These are phyloP conservation scores for Aurelia sp. DNA, from an alignment of 30 jellyfish, hydroid and myxozoan species.

Conservation along the genomic window DNA sequence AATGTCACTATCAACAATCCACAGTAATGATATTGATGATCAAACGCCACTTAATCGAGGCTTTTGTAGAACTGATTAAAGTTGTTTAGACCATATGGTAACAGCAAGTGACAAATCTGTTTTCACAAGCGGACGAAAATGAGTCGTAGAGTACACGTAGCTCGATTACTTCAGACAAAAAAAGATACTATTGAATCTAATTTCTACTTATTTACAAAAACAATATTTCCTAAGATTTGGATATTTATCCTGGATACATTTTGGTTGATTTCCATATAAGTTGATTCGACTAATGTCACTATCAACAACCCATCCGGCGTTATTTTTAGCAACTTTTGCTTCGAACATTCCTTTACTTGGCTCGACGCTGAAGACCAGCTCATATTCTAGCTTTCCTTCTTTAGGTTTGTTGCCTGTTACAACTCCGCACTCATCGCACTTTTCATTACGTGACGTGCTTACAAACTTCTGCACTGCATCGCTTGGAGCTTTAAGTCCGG, in stretches of 20 bases:
- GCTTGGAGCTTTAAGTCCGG: slow-evolving; percentile 45
- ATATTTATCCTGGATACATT: slow-evolving; percentile 53
- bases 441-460: slow-evolving; percentile 12
- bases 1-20: slow-evolving; percentile 23
- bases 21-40: no score
- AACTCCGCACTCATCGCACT: slow-evolving; percentile 78
- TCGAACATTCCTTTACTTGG: slow-evolving; percentile 85
- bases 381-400: slow-evolving; percentile 19
- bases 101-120: no score
- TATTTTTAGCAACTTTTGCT: slow-evolving; percentile 36
- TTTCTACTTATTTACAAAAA: slow-evolving; percentile 39
- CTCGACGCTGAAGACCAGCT: slow-evolving; percentile 73
- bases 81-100: no score
- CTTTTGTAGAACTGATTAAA: no score
- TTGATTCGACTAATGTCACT: slow-evolving; percentile 57
- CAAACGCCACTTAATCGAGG: no score
- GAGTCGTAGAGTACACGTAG: no score
- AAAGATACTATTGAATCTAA: no score
- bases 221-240: slow-evolving; percentile 69
- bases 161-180: no score
- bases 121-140: no score
- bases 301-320: slow-evolving; percentile 6
- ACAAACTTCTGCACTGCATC: slow-evolving; percentile 58
- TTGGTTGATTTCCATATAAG: slow-evolving; percentile 72
- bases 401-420: slow-evolving; percentile 2